A percentile compares a stretch with the other conserved stretches of the same genome.
Conservation (phyloP, 2,113 vertebrate species). For the Scomber scombrus region DNA sequence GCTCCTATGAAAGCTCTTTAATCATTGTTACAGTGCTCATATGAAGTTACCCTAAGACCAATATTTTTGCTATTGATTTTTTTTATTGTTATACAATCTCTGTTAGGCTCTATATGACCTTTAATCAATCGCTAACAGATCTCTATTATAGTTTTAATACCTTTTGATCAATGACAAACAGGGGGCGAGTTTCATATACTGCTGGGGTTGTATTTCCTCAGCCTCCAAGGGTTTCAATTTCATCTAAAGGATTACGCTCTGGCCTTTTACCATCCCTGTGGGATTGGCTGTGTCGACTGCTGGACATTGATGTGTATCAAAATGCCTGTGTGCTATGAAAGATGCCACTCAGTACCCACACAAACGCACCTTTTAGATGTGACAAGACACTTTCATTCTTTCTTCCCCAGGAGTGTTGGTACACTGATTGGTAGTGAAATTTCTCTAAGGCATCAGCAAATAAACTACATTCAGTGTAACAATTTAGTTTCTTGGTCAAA, state of each 20-base stretch:
- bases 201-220: slow-evolving; percentile 55
- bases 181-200: slow-evolving; percentile 54
- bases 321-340: slow-evolving; percentile 27
- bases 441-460: not conserved
- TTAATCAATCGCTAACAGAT: slow-evolving; percentile 73
- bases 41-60: slow-evolving; percentile 51
- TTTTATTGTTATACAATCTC: slow-evolving; percentile 66
- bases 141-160: slow-evolving; percentile 71
- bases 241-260: slow-evolving; percentile 63
- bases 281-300: slow-evolving; percentile 39
- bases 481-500: not conserved
- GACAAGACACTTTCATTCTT: not conserved
- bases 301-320: slow-evolving; percentile 47
- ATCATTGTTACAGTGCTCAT: slow-evolving; percentile 60
- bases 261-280: slow-evolving; percentile 55
- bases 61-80: slow-evolving; percentile 63
- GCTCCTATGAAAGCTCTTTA: slow-evolving; percentile 42
- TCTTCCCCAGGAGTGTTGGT: slow-evolving; percentile 1
- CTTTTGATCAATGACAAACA: slow-evolving; percentile 70
- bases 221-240: slow-evolving; percentile 68
- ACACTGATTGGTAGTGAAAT: slow-evolving; percentile 10
- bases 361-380: slow-evolving; percentile 31
- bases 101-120: slow-evolving; percentile 67
- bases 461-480: not conserved
- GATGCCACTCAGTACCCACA: slow-evolving; percentile 35